Percentiles rank a stretch among this genome's conserved stretches.
These are phyloP conservation scores for Puntigrus tetrazona DNA, from an alignment of 2,113 vertebrate species.

Conservation along the genomic window DNA sequence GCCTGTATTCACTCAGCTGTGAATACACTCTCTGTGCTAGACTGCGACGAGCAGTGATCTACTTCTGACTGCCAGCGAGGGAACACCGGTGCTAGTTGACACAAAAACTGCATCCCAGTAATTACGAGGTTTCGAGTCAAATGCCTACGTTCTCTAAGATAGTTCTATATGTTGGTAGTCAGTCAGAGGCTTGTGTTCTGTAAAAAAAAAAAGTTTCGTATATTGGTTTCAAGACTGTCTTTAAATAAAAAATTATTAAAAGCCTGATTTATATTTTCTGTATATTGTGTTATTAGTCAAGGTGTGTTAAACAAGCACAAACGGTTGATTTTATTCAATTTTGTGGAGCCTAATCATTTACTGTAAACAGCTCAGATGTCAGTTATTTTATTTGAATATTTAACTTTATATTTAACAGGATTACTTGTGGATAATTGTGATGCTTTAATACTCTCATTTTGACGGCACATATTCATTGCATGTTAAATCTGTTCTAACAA, in stretches of 20 bases:
- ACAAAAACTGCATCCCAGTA: background rate
- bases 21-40: constrained; percentile 10
- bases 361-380: background rate
- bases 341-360: too few species aligned
- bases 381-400: background rate
- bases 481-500: background rate
- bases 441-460: background rate
- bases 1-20: constrained; percentile 39
- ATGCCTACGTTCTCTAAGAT: background rate
- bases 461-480: background rate
- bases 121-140: background rate
- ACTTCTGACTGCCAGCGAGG: constrained; percentile 50
- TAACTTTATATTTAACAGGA: background rate
- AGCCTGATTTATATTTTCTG: background rate
- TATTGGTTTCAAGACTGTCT: background rate
- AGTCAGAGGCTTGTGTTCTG: too few species aligned
- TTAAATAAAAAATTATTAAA: background rate
- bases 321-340: too few species aligned
- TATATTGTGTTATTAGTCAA: background rate
- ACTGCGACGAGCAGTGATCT: constrained; percentile 56
- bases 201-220: too few species aligned
- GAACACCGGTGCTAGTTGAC: background rate
- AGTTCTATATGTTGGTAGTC: background rate
- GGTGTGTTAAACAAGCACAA: too few species aligned
- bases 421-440: background rate